Evolutionary conservation across 2,113 vertebrate genomes (phyloP).

Genomic region (Pseudolaguvia tuberculata): DNA sequence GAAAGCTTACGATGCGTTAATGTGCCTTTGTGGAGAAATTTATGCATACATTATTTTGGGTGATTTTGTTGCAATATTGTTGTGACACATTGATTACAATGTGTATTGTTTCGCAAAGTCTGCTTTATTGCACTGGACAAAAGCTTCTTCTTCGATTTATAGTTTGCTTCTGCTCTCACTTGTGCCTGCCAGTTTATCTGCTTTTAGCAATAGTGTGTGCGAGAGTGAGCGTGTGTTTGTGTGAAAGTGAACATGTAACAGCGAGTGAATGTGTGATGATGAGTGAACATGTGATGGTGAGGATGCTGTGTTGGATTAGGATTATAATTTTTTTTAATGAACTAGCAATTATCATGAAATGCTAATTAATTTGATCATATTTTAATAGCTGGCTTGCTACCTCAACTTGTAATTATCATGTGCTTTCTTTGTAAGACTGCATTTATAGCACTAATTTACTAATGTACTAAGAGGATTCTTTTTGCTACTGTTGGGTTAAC

Average conservation of each 20-base stretch:
- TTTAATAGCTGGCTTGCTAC: not conserved
- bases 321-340: not conserved
- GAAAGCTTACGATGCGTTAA: not conserved
- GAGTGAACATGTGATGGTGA: too few species aligned
- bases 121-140: not conserved
- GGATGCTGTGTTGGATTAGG: slow-evolving; percentile 30
- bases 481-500: not conserved
- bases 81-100: too few species aligned
- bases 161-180: slow-evolving; percentile 11
- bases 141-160: not conserved
- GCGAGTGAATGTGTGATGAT: too few species aligned
- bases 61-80: not conserved
- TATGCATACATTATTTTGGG: not conserved
- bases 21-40: slow-evolving; percentile 19
- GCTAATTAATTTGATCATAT: not conserved
- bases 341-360: too few species aligned
- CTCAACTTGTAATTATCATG: not conserved
- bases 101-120: not conserved
- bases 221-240: too few species aligned
- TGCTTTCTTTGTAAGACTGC: not conserved
- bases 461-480: too few species aligned
- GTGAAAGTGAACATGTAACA: too few species aligned
- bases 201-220: slow-evolving; percentile 29
- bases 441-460: not conserved
- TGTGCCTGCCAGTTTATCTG: slow-evolving; percentile 24